A percentile compares a stretch with the other conserved stretches of the same genome.
phyloP scores from a whole-genome alignment of 2,888 invertebrate genomes.

The Xestia xanthographa region DNA sequence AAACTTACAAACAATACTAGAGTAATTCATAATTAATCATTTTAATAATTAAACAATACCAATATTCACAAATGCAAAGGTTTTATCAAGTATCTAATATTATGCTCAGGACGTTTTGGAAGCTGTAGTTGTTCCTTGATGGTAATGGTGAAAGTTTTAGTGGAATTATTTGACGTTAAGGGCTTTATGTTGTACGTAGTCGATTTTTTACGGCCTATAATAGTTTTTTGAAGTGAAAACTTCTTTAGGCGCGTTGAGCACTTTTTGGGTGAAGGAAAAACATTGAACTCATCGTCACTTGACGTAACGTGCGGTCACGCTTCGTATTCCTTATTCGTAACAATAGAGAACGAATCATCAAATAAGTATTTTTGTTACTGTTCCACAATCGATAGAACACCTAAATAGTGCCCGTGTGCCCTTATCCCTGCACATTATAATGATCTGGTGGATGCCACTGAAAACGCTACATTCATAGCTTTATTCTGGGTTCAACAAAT shows the following conservation, averaged over 20 bases:
- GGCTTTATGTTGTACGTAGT: not conserved
- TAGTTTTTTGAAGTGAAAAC: too few relatives aligned
- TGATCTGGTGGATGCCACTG: not conserved
- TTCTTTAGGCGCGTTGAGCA: too few relatives aligned
- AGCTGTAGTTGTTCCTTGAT: conserved; percentile 1
- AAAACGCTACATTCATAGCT: not conserved
- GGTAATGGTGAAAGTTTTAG: conserved; percentile 38
- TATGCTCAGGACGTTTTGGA: conserved; percentile 49
- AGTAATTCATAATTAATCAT: too few relatives aligned
- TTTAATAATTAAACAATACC: too few relatives aligned
- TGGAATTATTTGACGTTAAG: conserved; percentile 18
- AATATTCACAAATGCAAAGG: too few relatives aligned
- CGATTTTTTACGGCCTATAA: not conserved
- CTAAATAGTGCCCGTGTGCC: not conserved
- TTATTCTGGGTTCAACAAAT: not conserved
- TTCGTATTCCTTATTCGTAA: not conserved
- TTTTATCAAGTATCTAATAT: too few relatives aligned
- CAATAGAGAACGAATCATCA: not conserved
- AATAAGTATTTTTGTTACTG: not conserved
- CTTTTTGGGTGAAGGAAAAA: too few relatives aligned
- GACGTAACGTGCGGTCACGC: too few relatives aligned
- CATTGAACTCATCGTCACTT: too few relatives aligned
- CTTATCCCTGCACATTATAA: not conserved
- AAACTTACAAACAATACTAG: too few relatives aligned
- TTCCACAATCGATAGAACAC: not conserved